phyloP scores from a whole-genome alignment of 1,140 invertebrate species.

The Drosophila baimaii region DNA sequence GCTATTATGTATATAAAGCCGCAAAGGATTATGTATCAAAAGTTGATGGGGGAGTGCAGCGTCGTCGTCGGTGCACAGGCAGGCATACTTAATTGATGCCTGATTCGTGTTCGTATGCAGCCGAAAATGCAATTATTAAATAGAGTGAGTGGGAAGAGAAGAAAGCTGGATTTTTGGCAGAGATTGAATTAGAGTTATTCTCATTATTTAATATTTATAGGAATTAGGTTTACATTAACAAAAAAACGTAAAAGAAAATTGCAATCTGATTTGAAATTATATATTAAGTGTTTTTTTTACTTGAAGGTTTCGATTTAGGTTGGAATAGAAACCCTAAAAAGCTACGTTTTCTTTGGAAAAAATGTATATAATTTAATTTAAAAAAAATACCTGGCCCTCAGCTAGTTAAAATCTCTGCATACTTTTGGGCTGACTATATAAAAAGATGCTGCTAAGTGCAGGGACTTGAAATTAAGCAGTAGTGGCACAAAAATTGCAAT shows the following conservation, averaged over 20 bases:
- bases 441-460: no score
- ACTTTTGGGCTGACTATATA: no score
- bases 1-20: constrained; percentile 19
- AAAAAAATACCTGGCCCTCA: no score
- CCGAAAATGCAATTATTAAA: constrained; percentile 60
- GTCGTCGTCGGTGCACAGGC: constrained; percentile 48
- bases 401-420: no score
- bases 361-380: no score
- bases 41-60: constrained; percentile 5
- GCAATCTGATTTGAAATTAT: not conserved
- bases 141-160: not conserved
- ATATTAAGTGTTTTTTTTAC: no score
- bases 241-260: not conserved
- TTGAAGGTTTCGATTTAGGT: no score
- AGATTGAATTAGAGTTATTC: not conserved
- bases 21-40: constrained; percentile 42
- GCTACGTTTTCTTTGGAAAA: no score
- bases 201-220: not conserved
- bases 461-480: no score
- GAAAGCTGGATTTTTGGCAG: not conserved
- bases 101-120: constrained; percentile 16
- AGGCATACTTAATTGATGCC: constrained; percentile 62
- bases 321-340: no score
- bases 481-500: no score
- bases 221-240: not conserved